Evolutionary conservation across 2,113 vertebrate genomes (phyloP).

Genomic region (Ammospiza nelsoni): DNA sequence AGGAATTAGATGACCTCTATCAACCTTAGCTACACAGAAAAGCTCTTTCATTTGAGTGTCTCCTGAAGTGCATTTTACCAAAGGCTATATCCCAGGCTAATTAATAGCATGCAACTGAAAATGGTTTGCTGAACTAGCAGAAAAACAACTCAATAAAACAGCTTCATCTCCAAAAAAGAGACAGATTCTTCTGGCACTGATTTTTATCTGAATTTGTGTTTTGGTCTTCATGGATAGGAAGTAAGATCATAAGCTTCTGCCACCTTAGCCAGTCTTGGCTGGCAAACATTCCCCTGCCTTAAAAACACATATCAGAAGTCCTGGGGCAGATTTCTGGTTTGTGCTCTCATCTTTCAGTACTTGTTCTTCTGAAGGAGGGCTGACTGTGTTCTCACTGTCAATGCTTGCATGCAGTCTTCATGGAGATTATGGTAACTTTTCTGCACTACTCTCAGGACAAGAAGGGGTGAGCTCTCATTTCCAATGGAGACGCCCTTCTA

Average conservation of each 20-base stretch:
- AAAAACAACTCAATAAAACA: constrained; percentile 35
- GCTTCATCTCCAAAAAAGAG: background rate
- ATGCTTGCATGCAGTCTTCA: background rate
- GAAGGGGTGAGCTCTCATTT: background rate
- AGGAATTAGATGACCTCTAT: constrained; percentile 13
- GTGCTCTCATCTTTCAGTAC: background rate
- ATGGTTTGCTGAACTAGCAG: constrained; percentile 30
- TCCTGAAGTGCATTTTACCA: background rate
- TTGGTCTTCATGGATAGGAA: constrained; percentile 1
- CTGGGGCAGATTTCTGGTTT: background rate
- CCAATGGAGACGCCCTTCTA: background rate
- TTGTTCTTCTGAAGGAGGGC: background rate
- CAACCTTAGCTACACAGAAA: background rate
- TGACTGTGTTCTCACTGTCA: background rate
- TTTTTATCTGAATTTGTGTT: constrained; percentile 5
- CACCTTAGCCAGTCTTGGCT: background rate
- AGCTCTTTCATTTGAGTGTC: constrained; percentile 20
- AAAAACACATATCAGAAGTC: background rate
- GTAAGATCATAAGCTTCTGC: background rate
- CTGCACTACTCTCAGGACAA: background rate
- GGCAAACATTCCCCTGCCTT: background rate
- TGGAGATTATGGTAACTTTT: background rate
- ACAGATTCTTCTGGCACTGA: background rate
- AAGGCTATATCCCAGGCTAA: constrained; percentile 23
- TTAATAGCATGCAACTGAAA: constrained; percentile 29